These are phyloP conservation scores for Pangasius mekongensis DNA, from an alignment of 2,797 vertebrate genomes.

Conservation along the genomic window DNA sequence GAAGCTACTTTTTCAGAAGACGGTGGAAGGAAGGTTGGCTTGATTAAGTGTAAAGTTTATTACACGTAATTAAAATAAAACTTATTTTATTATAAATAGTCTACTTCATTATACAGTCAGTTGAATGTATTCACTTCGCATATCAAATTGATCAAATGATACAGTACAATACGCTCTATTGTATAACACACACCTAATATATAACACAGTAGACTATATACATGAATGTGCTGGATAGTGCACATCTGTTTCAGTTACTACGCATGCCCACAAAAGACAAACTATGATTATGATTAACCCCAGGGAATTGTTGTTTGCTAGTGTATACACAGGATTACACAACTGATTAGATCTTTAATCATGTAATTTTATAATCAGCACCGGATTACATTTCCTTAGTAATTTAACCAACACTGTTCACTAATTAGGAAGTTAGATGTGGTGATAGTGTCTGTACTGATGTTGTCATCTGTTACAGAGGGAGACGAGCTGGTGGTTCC, in stretches of 20 bases:
- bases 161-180: background rate
- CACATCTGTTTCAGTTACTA: background rate
- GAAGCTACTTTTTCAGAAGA: background rate
- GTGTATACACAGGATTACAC: background rate
- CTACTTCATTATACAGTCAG: background rate
- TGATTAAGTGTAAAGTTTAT: background rate
- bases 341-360: background rate
- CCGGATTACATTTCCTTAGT: slow-evolving; percentile 15
- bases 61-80: background rate
- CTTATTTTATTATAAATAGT: background rate
- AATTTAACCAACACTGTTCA: background rate
- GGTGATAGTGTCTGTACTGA: slow-evolving; percentile 22
- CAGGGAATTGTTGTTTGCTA: background rate
- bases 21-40: background rate
- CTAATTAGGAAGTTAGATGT: slow-evolving; percentile 16
- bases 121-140: background rate
- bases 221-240: background rate
- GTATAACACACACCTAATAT: background rate
- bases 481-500: slow-evolving; percentile 97
- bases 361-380: background rate
- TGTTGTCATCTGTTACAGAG: slow-evolving; percentile 75
- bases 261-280: background rate
- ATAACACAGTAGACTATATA: background rate
- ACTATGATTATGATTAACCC: background rate
- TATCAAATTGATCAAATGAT: background rate